These are phyloP conservation scores for Idaea dimidiata DNA, from an alignment of 2,888 invertebrate species.

Conservation along the genomic window DNA sequence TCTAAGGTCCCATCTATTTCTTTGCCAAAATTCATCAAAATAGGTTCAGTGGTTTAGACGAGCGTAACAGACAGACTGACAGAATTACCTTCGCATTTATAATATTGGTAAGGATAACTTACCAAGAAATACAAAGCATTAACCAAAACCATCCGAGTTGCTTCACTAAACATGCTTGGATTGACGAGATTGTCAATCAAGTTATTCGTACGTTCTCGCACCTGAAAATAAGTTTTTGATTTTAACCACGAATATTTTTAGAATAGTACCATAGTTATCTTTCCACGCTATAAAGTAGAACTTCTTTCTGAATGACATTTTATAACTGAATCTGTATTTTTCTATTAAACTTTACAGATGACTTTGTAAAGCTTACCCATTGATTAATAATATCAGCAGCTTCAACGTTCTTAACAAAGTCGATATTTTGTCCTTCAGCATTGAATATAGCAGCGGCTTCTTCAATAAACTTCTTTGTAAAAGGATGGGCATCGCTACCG, in stretches of 20 bases:
- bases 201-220: constrained; percentile 39
- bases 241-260: background rate
- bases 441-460: constrained; percentile 27
- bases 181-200: constrained; percentile 43
- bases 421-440: constrained; percentile 33
- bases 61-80: too few relatives aligned
- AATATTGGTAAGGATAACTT: constrained; percentile 21
- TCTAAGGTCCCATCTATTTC: too few relatives aligned
- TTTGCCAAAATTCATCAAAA: too few relatives aligned
- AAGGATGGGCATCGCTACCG: constrained; percentile 19
- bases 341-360: background rate
- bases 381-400: constrained; percentile 42
- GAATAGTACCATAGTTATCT: too few relatives aligned
- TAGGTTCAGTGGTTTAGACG: too few relatives aligned
- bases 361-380: constrained; percentile 37
- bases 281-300: too few relatives aligned
- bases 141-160: constrained; percentile 41
- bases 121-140: constrained; percentile 53
- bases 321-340: too few relatives aligned
- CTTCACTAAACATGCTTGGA: constrained; percentile 27
- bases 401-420: constrained; percentile 31
- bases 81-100: too few relatives aligned
- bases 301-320: too few relatives aligned
- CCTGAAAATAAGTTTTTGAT: constrained; percentile 31
- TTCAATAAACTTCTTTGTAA: constrained; percentile 25